Conservation (phyloP, 92 coral and sea anemone species). For the Ricordea florida region DNA sequence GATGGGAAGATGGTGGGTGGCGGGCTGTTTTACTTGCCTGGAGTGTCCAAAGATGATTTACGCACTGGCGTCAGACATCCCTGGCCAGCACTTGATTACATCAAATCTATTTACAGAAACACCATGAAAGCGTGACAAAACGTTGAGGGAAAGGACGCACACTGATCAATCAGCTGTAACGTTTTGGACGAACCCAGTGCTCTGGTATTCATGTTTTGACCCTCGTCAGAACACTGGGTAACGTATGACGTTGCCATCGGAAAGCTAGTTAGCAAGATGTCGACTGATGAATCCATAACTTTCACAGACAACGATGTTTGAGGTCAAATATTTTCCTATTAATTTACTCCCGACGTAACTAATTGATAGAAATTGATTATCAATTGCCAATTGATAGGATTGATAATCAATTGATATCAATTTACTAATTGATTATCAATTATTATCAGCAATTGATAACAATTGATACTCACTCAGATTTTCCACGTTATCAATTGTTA, state of each 20-base stretch:
- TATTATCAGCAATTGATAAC: too few species aligned
- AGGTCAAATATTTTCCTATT: too few species aligned
- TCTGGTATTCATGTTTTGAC: background rate
- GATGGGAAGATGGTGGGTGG: constrained; percentile 24
- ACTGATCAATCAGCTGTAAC: background rate
- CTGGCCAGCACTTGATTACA: constrained; percentile 69
- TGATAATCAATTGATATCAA: too few species aligned
- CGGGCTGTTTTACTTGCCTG: constrained; percentile 11
- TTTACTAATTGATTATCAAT: too few species aligned
- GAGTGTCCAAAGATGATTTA: constrained; percentile 43
- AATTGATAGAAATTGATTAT: too few species aligned
- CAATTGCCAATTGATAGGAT: too few species aligned
- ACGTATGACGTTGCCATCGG: constrained; percentile 45
- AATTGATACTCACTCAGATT: too few species aligned
- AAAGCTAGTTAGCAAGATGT: constrained; percentile 50
- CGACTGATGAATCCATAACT: constrained; percentile 23
- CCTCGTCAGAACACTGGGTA: background rate
- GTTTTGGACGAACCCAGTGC: constrained; percentile 10
- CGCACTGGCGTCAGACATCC: constrained; percentile 41
- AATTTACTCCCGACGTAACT: too few species aligned
- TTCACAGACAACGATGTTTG: too few species aligned
- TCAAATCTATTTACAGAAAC: constrained; percentile 65
- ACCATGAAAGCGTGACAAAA: constrained; percentile 65
- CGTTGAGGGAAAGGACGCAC: constrained; percentile 19
- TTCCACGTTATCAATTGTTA: too few species aligned